Percentiles rank a stretch among this genome's conserved stretches.
phyloP scores from a whole-genome alignment of 92 coral and sea anemone genomes.

The Bergia sp. region DNA sequence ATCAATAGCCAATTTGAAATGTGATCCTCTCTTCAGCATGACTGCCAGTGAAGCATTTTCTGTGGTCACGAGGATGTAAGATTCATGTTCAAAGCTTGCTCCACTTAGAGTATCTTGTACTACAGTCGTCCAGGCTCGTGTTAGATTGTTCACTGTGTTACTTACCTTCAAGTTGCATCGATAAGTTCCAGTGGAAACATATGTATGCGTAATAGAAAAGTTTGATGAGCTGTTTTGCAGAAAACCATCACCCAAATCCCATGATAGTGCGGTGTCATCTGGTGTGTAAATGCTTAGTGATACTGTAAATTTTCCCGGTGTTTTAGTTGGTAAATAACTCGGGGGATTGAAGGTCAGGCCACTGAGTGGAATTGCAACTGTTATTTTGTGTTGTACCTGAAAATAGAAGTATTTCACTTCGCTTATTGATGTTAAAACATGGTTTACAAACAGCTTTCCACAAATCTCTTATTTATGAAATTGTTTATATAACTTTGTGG shows the following conservation, averaged over 20 bases:
- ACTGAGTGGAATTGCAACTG: conserved; percentile 21
- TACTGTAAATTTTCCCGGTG: not conserved
- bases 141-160: conserved; percentile 1
- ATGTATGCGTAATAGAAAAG: conserved; percentile 10
- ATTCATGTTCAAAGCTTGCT: not conserved
- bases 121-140: not conserved
- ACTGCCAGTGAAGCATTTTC: not conserved
- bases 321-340: conserved; percentile 16
- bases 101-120: conserved; percentile 29
- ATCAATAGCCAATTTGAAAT: not conserved
- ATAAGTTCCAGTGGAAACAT: not conserved
- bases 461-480: not conserved
- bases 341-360: conserved; percentile 3
- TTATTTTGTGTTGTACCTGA: not conserved
- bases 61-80: not conserved
- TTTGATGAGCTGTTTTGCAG: not conserved
- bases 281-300: not conserved
- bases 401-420: not conserved
- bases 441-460: not conserved
- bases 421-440: not conserved
- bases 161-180: not conserved
- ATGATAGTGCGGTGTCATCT: not conserved
- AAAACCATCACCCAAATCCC: conserved; percentile 41
- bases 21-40: conserved; percentile 27
- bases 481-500: not conserved